phyloP scores from a whole-genome alignment of 2,797 vertebrate species.

The Pseudopleuronectes americanus region DNA sequence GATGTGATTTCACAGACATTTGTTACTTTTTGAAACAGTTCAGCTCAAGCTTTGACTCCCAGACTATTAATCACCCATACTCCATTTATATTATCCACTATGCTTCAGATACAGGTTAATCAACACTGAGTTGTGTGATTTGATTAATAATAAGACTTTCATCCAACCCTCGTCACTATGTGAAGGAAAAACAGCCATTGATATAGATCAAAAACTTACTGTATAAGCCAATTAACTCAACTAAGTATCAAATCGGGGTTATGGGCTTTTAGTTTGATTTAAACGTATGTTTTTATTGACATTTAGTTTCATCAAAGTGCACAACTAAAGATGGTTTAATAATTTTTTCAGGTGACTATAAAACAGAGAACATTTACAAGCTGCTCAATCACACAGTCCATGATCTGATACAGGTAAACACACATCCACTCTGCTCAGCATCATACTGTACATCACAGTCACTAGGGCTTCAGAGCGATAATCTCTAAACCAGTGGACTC shows the following conservation, averaged over 20 bases:
- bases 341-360: background rate
- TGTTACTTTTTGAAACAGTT: background rate
- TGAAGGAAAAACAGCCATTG: no score
- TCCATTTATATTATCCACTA: no score
- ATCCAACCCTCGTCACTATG: no score
- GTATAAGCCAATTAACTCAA: background rate
- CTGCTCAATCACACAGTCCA: no score
- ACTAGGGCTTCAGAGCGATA: slow-evolving; percentile 31
- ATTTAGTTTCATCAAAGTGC: background rate
- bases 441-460: slow-evolving; percentile 19
- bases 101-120: no score
- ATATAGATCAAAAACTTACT: background rate
- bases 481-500: slow-evolving; percentile 23
- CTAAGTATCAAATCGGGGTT: no score
- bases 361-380: background rate
- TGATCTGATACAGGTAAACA: background rate
- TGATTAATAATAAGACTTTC: background rate
- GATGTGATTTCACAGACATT: background rate
- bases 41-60: no score
- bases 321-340: background rate
- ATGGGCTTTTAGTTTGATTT: no score
- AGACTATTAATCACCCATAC: background rate
- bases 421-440: slow-evolving; percentile 1
- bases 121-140: no score
- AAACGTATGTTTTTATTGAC: no score